Conservation (phyloP, 1,140 invertebrate genomes). For the Sycobia sp. region DNA sequence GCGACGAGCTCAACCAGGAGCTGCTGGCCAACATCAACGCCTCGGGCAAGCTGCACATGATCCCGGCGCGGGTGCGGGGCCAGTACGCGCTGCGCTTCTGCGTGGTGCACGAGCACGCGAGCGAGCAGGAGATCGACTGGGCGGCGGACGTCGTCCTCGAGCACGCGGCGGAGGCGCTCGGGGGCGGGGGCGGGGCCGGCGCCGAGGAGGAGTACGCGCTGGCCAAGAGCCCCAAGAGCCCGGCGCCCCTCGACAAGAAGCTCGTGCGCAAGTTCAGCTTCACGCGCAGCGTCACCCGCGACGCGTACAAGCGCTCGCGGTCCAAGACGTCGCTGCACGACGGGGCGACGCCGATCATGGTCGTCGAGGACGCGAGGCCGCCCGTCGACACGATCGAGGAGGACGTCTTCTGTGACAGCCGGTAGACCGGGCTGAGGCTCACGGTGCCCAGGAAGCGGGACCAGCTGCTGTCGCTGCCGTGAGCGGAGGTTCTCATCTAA, state of each 20-base stretch:
- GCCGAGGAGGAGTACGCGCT: constrained; percentile 46
- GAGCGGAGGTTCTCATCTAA: not conserved
- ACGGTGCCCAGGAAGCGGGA: constrained; percentile 32
- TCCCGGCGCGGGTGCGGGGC: constrained; percentile 79
- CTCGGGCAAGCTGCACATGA: constrained; percentile 88
- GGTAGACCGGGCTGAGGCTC: constrained; percentile 54
- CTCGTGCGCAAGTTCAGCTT: constrained; percentile 69
- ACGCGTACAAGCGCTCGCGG: constrained; percentile 66
- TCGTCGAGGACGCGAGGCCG: constrained; percentile 61
- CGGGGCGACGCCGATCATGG: constrained; percentile 71
- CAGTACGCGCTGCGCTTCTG: constrained; percentile 85
- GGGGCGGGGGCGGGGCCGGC: constrained; percentile 41
- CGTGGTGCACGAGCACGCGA: constrained; percentile 80
- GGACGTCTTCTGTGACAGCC: constrained; percentile 54
- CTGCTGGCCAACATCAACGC: constrained; percentile 85
- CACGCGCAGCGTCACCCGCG: constrained; percentile 69
- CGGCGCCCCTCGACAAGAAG: constrained; percentile 65
- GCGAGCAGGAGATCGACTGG: constrained; percentile 76
- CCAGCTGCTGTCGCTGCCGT: not conserved
- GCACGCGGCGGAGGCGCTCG: constrained; percentile 71
- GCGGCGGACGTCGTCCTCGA: constrained; percentile 76
- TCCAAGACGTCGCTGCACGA: constrained; percentile 69
- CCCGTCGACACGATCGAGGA: constrained; percentile 54
- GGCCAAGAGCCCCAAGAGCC: constrained; percentile 58
- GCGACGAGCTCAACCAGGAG: constrained; percentile 79